Evolutionary conservation across 92 coral and sea anemone species (phyloP), one percentile per base, ranked within the genome.

Genomic region (Porites divaricata): DNA sequence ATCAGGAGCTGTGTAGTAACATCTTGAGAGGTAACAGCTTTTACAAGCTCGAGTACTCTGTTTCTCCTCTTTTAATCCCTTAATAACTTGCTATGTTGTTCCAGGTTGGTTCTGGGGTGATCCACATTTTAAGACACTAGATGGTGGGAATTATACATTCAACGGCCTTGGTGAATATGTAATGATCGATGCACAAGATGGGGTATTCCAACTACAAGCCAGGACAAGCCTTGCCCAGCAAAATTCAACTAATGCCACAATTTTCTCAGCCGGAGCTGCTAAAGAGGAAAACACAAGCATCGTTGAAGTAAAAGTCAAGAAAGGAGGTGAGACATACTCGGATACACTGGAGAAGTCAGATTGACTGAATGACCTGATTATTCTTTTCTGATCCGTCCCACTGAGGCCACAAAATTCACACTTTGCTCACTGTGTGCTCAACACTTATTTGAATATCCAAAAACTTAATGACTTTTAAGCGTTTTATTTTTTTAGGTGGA

Each of bases 21-120:
- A 35, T 35, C 45, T 4, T 35, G 0, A 35, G 45, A 35, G 45
- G 7, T 35, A 35, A 35, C 35, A 35, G 45, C 45, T 35, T 35
- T 35, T 4, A 35, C 3, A 35, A 35, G 45, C 0, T 35, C 7
- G 45, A 35, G 45, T 4, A 35, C 45, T 35, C 7, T 35, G 45
- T 35, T 35, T 35, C 45, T 35, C 45, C 45, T 35, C 45, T 3
- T 35, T 35, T 35, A 35, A 35, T 35, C 0, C 45, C 45, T 4
- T 61, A 61, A 61, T 15, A 61, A 15, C 16, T 45, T 26, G 16
- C 17, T 25, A n/a, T 63, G 16, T 63, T 21, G 8, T 58, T 22
- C 2, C 49, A 90, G 93, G 82, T 49, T 91, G 89, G 94, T 87
- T 75, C 65, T 87, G 91, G 89, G 91, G 94, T 25, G 94, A 91